Evolutionary conservation across 2,113 vertebrate genomes (phyloP).

Genomic region (Egretta garzetta): DNA sequence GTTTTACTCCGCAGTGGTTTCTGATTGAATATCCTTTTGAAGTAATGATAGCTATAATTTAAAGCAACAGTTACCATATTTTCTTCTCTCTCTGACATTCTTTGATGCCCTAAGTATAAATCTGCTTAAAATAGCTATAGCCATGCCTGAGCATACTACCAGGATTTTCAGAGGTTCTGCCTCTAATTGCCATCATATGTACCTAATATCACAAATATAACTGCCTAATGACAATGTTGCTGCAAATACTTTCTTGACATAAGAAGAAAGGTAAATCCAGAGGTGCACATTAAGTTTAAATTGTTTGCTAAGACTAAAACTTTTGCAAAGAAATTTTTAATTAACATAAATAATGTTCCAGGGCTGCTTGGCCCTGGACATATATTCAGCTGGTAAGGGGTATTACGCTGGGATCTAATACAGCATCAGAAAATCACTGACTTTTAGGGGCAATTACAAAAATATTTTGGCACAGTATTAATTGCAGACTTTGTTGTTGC

Average conservation of each 20-base stretch:
- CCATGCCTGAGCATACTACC: constrained; percentile 62
- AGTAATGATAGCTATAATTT: constrained; percentile 86
- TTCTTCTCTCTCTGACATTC: constrained; percentile 75
- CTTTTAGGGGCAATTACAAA: not conserved
- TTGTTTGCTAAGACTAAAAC: constrained; percentile 32
- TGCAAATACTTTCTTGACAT: constrained; percentile 61
- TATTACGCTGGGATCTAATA: not conserved
- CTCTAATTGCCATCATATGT: constrained; percentile 82
- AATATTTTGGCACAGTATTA: not conserved
- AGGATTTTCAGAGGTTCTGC: constrained; percentile 70
- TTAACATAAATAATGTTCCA: constrained; percentile 37
- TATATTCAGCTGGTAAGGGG: not conserved
- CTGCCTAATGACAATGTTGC: constrained; percentile 64
- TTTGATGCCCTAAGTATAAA: constrained; percentile 81
- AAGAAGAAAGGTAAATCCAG: constrained; percentile 63
- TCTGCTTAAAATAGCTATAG: constrained; percentile 78
- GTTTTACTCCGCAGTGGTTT: constrained; percentile 76
- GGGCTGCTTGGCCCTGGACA: not conserved
- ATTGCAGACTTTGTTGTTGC: not conserved
- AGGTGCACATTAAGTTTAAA: constrained; percentile 28
- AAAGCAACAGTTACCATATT: constrained; percentile 86
- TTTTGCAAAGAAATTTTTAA: constrained; percentile 57
- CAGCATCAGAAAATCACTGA: not conserved
- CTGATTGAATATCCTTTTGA: constrained; percentile 84
- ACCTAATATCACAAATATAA: constrained; percentile 72